phyloP scores from a whole-genome alignment of 2,888 invertebrate species.

The Molorchus minor region DNA sequence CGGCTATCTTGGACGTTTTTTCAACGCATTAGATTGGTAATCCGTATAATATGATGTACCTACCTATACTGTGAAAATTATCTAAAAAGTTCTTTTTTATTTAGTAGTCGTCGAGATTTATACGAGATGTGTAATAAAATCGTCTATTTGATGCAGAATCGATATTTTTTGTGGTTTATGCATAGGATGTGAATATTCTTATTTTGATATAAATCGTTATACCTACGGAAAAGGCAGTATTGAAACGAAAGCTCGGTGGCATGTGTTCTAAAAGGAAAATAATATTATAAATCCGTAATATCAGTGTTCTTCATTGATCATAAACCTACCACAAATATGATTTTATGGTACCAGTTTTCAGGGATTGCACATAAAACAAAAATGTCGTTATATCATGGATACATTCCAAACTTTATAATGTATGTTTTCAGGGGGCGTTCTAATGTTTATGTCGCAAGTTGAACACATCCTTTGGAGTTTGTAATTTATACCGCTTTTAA shows the following conservation, averaged over 20 bases:
- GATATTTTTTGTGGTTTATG: too few relatives aligned
- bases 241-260: neutral
- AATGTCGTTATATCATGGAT: constrained; percentile 29
- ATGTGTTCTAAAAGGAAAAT: neutral
- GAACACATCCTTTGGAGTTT: constrained; percentile 40
- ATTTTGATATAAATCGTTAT: too few relatives aligned
- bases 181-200: too few relatives aligned
- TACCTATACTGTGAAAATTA: too few relatives aligned
- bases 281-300: neutral
- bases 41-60: too few relatives aligned
- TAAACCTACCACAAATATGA: constrained; percentile 16
- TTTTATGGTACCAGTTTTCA: constrained; percentile 18
- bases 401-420: constrained; percentile 38
- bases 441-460: constrained; percentile 42
- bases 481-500: constrained; percentile 42
- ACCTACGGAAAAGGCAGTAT: neutral
- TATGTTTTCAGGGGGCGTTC: constrained; percentile 38
- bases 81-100: too few relatives aligned
- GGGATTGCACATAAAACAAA: constrained; percentile 26
- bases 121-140: too few relatives aligned
- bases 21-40: too few relatives aligned
- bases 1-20: too few relatives aligned
- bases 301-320: constrained; percentile 3
- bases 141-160: too few relatives aligned
- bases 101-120: too few relatives aligned